A percentile compares a stretch with the other conserved stretches of the same genome.
These are phyloP conservation scores for Wiebesia pumilae DNA, from an alignment of 1,140 invertebrate genomes.

Conservation along the genomic window DNA sequence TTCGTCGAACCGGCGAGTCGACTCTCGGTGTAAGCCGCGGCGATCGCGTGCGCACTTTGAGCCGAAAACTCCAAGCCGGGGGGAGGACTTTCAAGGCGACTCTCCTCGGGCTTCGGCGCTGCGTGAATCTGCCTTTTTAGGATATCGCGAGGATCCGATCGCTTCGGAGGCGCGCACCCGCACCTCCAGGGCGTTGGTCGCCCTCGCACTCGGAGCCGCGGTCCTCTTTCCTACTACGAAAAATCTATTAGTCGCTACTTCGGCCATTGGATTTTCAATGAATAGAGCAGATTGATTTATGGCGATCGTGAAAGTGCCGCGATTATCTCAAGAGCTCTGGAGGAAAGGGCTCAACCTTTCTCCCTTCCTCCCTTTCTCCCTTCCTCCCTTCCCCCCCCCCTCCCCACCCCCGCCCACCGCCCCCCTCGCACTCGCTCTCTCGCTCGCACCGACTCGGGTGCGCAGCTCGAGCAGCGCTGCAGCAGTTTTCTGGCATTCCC, in stretches of 20 bases:
- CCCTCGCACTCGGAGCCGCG: not conserved
- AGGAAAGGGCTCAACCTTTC: not conserved
- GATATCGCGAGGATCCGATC: not conserved
- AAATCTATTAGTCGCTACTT: constrained; percentile 35
- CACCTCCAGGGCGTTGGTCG: not conserved
- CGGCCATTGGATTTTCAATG: not conserved
- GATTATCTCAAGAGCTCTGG: not conserved
- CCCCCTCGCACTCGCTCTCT: too few species aligned
- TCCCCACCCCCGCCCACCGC: too few species aligned
- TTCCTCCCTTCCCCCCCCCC: too few species aligned
- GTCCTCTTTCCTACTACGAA: not conserved
- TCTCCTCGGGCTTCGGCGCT: not conserved
- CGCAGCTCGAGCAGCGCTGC: not conserved
- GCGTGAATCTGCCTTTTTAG: constrained; percentile 30
- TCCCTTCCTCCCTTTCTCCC: too few species aligned
- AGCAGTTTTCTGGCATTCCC: constrained; percentile 28
- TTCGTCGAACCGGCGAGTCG: constrained; percentile 46
- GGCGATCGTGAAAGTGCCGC: constrained; percentile 31
- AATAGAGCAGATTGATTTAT: constrained; percentile 10
- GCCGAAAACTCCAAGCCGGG: not conserved
- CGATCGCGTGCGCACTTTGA: not conserved
- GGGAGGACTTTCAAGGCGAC: constrained; percentile 12
- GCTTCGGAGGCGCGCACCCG: not conserved
- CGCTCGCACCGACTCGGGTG: not conserved
- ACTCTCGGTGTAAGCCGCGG: not conserved